Percentiles rank a stretch among this genome's conserved stretches.
phyloP scores from a whole-genome alignment of 2,113 vertebrate genomes.

The Aix galericulata region DNA sequence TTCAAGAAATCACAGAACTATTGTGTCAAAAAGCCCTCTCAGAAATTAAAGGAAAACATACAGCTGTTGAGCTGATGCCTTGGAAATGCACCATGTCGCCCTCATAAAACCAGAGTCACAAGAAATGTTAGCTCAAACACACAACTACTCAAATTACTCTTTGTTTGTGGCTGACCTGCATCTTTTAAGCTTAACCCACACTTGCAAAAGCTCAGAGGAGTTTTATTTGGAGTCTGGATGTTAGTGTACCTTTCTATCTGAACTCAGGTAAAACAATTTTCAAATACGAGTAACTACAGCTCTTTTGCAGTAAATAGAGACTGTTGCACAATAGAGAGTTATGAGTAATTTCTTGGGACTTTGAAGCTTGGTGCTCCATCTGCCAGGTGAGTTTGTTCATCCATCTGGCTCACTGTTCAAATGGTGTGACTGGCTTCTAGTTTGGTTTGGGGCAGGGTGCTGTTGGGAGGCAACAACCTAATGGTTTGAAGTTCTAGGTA shows the following conservation, averaged over 20 bases:
- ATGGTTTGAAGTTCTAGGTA: background rate
- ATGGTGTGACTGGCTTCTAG: background rate
- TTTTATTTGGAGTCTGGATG: background rate
- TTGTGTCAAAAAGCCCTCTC: conserved; percentile 20
- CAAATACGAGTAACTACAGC: background rate
- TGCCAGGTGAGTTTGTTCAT: background rate
- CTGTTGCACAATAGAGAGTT: background rate
- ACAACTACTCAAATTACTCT: conserved; percentile 13
- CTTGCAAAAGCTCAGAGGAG: conserved; percentile 4
- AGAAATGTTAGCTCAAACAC: conserved; percentile 33
- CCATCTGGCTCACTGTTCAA: background rate
- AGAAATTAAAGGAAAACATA: conserved; percentile 62
- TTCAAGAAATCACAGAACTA: conserved; percentile 41
- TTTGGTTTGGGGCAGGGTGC: background rate
- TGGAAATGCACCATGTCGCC: conserved; percentile 27
- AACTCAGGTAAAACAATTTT: background rate
- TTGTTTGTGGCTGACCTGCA: conserved; percentile 10
- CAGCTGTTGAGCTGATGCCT: conserved; percentile 18
- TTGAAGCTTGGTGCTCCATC: background rate
- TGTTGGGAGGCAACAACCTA: background rate
- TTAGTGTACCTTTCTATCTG: background rate
- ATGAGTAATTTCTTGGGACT: background rate
- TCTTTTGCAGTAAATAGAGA: background rate
- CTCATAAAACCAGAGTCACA: conserved; percentile 18
- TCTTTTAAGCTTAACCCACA: conserved; percentile 44